Base-by-base conservation (phyloP, 2,888 invertebrate genomes). In the Himalopsyche japonica region DNA sequence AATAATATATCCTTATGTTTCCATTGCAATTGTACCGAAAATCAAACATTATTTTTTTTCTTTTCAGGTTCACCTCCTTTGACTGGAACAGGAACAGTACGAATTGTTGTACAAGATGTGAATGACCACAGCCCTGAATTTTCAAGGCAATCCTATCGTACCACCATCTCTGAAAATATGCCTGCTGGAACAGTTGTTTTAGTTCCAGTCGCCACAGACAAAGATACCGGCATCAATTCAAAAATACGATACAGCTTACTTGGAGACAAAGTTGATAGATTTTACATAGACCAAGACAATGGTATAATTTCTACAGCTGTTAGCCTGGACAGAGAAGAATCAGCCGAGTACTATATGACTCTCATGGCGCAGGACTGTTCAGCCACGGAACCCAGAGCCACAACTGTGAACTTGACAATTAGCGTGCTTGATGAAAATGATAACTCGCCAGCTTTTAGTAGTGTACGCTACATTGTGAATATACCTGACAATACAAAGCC, bases 41-140 rank as follows among this genome's bases (percentile, higher is more conserved):
- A 43, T 18, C 70, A n/a, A 30, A 78, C 37, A 6, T 79, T 79
- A 34, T 20, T 49, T 86, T 88, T 87, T 87, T 88, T 88, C 87
- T 86, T 93, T 93, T 76, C 93, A 97, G 98, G 98, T 83, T 97
- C 97, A 27, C 98, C 98, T 24, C 96, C 98, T 2, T 92, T 98
- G 83, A 98, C 98, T 2, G 98, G 98, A 79, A 97, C 98, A 5
- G 98, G 98, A 57, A 96, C 97, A 79, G 96, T 99, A 1, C 94
- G 95, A 88, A 95, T 99, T 84, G 93, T 97, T 82, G 98, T 99
- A 12, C 96, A 97, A 91, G 99, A 99, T 90, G 96, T 97, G 84
- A 98, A 98, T 90, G 98, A 98, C 90, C 97, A 98, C 90, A 95
- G 95, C 87, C 98, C 98, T 0, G 95, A 95, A 88, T 98, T 98